Base-by-base conservation (phyloP, 2,888 invertebrate species). In the Stegophylla sp. region DNA sequence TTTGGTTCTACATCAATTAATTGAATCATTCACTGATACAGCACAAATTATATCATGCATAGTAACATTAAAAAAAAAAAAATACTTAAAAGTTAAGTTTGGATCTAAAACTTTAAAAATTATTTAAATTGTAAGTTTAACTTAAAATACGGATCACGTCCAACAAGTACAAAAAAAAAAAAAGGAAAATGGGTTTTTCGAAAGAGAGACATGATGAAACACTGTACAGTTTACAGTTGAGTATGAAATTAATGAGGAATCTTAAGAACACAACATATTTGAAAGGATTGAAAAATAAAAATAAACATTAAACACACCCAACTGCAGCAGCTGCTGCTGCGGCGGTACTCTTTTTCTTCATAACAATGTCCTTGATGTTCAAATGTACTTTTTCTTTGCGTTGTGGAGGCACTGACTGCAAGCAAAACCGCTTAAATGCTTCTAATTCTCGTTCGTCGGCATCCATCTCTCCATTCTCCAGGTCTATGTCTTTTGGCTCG, bases 341-440 rank as follows among this genome's bases (percentile, higher is more conserved):
- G 71, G 84, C 83, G 34, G 84, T 83, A 45, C 84, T 84, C 85
- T 91, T 91, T 86, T 91, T 91, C 87, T 90, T 91, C 83, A 91
- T 87, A 83, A 92, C 89, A 85, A 92, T 91, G 86, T 94, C 93
- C 87, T 93, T 92, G 84, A 94, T 89, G 87, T 94, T 93, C 84
- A 94, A 89, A 86, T 92, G 91, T 84, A 92, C 91, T 87, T 92
- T 92, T 83, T 92, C 92, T 86, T 93, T 92, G 84, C 91, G 90
- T 83, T 91, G 91, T 0, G 92, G 91, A 74, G 93, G 92, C 83
- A 94, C 92, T 83, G 94, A 94, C 86, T 93, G 93, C 85, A 92
- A 92, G 84, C 94, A 94, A 87, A 94, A 94, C 26, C 94, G 90
- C 87, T 96, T 95, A 87, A 95, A 94, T 1, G 93, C 92, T 86